phyloP scores from a whole-genome alignment of 1,140 invertebrate genomes.

The Ceratina japonica region DNA sequence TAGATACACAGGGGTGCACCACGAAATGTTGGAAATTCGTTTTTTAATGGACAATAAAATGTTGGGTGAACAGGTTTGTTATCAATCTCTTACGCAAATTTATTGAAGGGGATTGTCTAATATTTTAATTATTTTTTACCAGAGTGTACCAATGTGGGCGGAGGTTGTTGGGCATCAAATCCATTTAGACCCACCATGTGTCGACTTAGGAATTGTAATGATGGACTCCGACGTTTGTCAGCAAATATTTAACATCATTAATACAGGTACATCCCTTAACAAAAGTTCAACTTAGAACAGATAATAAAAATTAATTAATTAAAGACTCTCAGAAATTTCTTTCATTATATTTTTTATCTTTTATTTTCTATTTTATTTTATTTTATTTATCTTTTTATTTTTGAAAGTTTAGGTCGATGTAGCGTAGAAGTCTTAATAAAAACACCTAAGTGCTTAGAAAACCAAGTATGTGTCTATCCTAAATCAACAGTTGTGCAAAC shows the following conservation, averaged over 20 bases:
- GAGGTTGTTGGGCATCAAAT: neutral
- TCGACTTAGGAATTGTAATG: slow-evolving; percentile 25
- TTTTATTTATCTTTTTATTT: too few relatives aligned
- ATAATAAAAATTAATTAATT: neutral
- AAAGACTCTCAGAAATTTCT: too few relatives aligned
- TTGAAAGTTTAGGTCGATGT: neutral
- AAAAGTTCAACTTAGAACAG: too few relatives aligned
- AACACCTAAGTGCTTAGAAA: slow-evolving; percentile 7
- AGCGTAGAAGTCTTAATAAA: slow-evolving; percentile 6
- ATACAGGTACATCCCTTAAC: neutral
- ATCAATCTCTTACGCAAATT: neutral
- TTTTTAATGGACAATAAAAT: neutral
- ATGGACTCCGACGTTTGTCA: slow-evolving; percentile 32
- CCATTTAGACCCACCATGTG: slow-evolving; percentile 22
- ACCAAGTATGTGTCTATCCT: slow-evolving; percentile 19
- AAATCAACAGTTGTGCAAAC: neutral
- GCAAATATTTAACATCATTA: slow-evolving; percentile 14
- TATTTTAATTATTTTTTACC: neutral
- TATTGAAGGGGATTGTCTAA: neutral
- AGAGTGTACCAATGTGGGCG: slow-evolving; percentile 29
- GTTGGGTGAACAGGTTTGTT: slow-evolving; percentile 1
- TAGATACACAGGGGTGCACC: slow-evolving; percentile 14
- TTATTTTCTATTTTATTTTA: too few relatives aligned
- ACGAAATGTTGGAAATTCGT: slow-evolving; percentile 14
- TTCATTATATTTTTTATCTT: too few relatives aligned